Base-by-base conservation (phyloP, 2,113 vertebrate species). In the Trogon surrucura region DNA sequence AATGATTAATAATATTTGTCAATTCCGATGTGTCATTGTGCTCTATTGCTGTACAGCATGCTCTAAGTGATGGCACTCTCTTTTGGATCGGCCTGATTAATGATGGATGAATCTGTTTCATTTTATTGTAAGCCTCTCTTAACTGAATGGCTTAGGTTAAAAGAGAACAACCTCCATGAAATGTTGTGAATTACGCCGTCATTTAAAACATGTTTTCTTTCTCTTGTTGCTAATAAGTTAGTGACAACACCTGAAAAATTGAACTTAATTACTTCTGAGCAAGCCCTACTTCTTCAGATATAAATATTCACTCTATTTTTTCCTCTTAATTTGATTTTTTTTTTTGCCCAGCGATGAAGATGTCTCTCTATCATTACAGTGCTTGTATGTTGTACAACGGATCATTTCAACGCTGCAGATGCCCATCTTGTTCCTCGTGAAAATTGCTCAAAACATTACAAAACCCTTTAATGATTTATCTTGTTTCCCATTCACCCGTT, bases 1-100 rank as follows among this genome's bases (percentile, higher is more conserved):
- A 96, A 97, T 96, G 94, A 98, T 97, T 97, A 97, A 97, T 97
- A 98, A 95, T 97, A 96, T 97, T 97, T 98, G 96, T 94, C 96
- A 97, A 86, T 96, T 97, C 97, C 19, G 51, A 77, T 83, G 81
- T 93, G 92, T 91, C 92, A 79, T 74, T 95, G 91, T 84, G 82
- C 75, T 95, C 92, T 85, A 62, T 85, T 95, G 85, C 93, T 95
- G 91, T 88, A 88, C 79, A 79, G 92, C 61, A 38, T 51, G 69
- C 89, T 97, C 89, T 91, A 96, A 96, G 91, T 92, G 96, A 96
- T 93, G 83, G 75, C 65, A 56, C 75, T 90, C 85, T 95, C 62
- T 93, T 92, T 88, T 90, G 93, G 90, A 92, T 89, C 58, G 61
- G 34, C 41, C 80, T 97, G 95, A 96, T 97, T 94, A 97, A 95